These are phyloP conservation scores for Cheilosia variabilis DNA, from an alignment of 2,888 invertebrate species.

Conservation along the genomic window DNA sequence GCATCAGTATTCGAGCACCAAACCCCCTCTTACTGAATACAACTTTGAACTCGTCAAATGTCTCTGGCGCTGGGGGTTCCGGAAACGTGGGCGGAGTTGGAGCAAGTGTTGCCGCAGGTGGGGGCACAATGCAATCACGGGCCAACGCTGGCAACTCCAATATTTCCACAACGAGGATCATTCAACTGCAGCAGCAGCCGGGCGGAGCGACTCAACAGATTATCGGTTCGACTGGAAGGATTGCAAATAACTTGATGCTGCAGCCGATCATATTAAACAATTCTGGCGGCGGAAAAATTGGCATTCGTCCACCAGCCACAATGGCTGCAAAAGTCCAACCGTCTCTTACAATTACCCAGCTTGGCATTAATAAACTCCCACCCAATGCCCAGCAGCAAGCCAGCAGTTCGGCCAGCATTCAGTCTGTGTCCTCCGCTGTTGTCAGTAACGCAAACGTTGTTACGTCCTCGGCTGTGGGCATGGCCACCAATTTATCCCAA, in stretches of 20 bases:
- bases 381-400: conserved; percentile 72
- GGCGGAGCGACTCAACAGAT: conserved; percentile 81
- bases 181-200: conserved; percentile 82
- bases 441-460: conserved; percentile 56
- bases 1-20: conserved; percentile 83
- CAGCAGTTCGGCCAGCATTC: conserved; percentile 78
- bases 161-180: conserved; percentile 82
- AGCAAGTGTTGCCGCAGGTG: conserved; percentile 73
- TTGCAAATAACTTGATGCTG: conserved; percentile 82
- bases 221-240: conserved; percentile 80
- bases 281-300: conserved; percentile 80
- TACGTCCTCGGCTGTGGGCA: conserved; percentile 49
- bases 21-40: conserved; percentile 79
- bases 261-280: conserved; percentile 83
- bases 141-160: conserved; percentile 78
- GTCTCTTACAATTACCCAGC: conserved; percentile 82
- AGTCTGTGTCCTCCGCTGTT: conserved; percentile 69
- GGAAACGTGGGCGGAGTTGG: conserved; percentile 75
- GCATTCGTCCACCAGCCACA: conserved; percentile 82
- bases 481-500: conserved; percentile 42
- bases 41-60: conserved; percentile 78
- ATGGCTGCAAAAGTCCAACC: conserved; percentile 83
- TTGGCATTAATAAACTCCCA: conserved; percentile 81
- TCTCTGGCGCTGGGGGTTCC: conserved; percentile 76
- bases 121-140: conserved; percentile 75